These are phyloP conservation scores for Hypercompe scribonia DNA, from an alignment of 2,888 invertebrate genomes.

Conservation along the genomic window DNA sequence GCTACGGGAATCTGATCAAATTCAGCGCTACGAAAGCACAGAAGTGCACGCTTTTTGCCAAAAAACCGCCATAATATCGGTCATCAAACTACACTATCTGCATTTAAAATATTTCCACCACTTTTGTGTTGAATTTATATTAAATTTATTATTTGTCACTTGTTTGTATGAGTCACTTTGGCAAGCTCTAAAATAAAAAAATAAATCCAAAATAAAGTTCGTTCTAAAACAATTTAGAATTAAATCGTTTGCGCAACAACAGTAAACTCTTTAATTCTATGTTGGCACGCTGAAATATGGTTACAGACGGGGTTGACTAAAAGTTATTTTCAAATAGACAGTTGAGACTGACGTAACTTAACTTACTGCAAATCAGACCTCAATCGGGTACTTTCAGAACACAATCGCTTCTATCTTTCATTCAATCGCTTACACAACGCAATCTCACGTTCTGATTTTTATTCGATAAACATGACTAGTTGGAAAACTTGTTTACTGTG, in stretches of 20 bases:
- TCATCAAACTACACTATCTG: too few species aligned
- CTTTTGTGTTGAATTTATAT: too few species aligned
- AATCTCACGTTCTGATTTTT: constrained; percentile 49
- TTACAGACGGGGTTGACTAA: not conserved
- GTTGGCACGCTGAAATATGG: not conserved
- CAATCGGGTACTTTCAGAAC: constrained; percentile 26
- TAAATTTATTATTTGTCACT: too few species aligned
- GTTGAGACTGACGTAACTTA: constrained; percentile 9
- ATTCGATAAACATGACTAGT: constrained; percentile 51
- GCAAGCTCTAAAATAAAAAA: too few species aligned
- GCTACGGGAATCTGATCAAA: too few species aligned
- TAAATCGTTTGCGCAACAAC: not conserved
- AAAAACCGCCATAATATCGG: too few species aligned
- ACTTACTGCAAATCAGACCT: constrained; percentile 13
- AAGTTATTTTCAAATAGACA: constrained; percentile 17
- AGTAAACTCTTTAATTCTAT: not conserved
- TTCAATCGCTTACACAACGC: constrained; percentile 55
- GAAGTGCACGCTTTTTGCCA: too few species aligned
- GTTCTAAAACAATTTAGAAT: not conserved
- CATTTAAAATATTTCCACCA: too few species aligned
- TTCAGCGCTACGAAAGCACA: too few species aligned
- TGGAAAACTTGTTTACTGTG: constrained; percentile 62
- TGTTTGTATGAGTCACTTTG: too few species aligned
- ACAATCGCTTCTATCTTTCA: constrained; percentile 42
- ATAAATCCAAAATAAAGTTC: too few species aligned